phyloP scores from a whole-genome alignment of 2,888 invertebrate genomes.

The Sminthurides aquaticus region DNA sequence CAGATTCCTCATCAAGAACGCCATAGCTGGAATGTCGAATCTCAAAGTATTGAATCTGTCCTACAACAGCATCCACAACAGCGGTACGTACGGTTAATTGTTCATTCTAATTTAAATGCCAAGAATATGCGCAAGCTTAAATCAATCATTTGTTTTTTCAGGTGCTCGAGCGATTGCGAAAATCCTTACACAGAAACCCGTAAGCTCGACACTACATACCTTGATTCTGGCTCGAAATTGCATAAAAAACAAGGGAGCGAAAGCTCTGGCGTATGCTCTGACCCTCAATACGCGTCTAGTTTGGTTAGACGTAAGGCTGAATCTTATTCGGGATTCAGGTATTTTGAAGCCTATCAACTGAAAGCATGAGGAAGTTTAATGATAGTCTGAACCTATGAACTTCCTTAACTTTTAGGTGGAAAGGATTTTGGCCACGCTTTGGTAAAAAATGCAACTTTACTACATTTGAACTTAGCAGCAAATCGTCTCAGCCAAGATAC shows the following conservation, averaged over 20 bases:
- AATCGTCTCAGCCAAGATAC: conserved; percentile 34
- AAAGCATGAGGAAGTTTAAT: neutral
- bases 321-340: conserved; percentile 32
- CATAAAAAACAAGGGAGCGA: conserved; percentile 36
- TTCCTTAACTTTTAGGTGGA: conserved; percentile 20
- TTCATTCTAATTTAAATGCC: neutral
- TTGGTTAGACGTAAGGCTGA: conserved; percentile 31
- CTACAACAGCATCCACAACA: conserved; percentile 37
- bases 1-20: conserved; percentile 37
- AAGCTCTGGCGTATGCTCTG: conserved; percentile 40
- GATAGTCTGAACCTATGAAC: too few relatives aligned
- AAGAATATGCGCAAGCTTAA: neutral
- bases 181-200: conserved; percentile 20
- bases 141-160: neutral
- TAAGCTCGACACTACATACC: conserved; percentile 35
- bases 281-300: conserved; percentile 30
- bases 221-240: conserved; percentile 33
- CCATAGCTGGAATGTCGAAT: conserved; percentile 36
- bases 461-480: conserved; percentile 29
- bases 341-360: neutral
- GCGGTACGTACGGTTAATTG: conserved; percentile 11
- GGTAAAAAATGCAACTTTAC: conserved; percentile 29
- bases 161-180: neutral
- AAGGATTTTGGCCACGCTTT: conserved; percentile 37
- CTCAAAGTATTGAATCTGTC: conserved; percentile 38